Percentiles rank a stretch among this genome's conserved stretches.
These are phyloP conservation scores for Scortum barcoo DNA, from an alignment of 2,113 vertebrate genomes.

Conservation along the genomic window DNA sequence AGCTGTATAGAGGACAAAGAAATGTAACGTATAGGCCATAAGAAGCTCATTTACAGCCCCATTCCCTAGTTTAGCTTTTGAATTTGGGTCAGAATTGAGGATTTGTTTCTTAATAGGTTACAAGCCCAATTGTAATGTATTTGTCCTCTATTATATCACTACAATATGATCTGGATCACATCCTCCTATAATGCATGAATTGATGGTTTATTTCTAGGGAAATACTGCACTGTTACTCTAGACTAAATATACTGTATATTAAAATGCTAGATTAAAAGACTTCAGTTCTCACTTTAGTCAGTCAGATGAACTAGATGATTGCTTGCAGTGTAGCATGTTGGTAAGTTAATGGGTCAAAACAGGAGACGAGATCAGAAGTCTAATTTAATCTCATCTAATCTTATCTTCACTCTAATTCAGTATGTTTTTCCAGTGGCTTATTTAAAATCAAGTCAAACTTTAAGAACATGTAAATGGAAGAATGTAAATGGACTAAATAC, in stretches of 20 bases:
- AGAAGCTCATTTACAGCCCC: neutral
- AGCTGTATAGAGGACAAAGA: neutral
- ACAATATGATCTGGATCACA: neutral
- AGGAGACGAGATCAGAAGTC: slow-evolving; percentile 15
- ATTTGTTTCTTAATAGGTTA: neutral
- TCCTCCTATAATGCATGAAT: neutral
- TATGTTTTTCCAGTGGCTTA: slow-evolving; percentile 22
- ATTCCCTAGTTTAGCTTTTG: neutral
- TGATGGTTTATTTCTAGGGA: neutral
- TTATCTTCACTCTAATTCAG: slow-evolving; percentile 41
- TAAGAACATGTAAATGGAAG: too few species aligned
- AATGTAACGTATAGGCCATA: neutral
- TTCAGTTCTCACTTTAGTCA: neutral
- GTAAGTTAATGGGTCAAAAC: slow-evolving; percentile 11
- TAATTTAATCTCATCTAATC: slow-evolving; percentile 47
- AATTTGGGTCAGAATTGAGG: neutral
- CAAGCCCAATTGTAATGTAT: neutral
- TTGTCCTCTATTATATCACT: neutral
- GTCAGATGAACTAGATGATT: slow-evolving; percentile 1
- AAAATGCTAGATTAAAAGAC: neutral
- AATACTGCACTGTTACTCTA: neutral
- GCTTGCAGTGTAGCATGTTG: neutral
- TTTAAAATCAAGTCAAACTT: slow-evolving; percentile 47
- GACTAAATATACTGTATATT: neutral
- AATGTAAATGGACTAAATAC: slow-evolving; percentile 53